These are phyloP conservation scores for Zaprionus vittiger DNA, from an alignment of 1,140 invertebrate species.

Conservation along the genomic window DNA sequence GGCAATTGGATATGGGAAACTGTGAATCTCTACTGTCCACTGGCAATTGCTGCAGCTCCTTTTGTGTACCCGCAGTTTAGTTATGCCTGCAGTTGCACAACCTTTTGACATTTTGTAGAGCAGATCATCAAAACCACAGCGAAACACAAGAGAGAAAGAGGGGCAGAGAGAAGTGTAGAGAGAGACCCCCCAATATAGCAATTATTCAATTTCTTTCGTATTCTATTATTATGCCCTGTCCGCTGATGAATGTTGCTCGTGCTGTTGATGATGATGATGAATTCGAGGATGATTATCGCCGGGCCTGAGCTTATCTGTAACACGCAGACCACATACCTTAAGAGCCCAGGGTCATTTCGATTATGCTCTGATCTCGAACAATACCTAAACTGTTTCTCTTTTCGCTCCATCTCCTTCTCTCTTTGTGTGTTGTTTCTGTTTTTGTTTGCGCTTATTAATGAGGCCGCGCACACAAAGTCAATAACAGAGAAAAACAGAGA, in stretches of 20 bases:
- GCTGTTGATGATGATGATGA: conserved; percentile 19
- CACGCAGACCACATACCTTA: conserved; percentile 11
- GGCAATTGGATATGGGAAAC: conserved; percentile 28
- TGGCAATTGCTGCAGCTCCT: not conserved
- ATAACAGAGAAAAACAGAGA: conserved; percentile 20
- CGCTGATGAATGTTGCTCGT: conserved; percentile 31
- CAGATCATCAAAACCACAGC: conserved; percentile 48
- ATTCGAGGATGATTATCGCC: conserved; percentile 22
- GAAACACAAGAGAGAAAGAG: conserved; percentile 33
- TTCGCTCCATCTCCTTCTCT: not conserved
- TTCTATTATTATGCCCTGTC: conserved; percentile 72
- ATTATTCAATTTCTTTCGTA: conserved; percentile 72
- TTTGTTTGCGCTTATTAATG: conserved; percentile 50
- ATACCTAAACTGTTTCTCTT: conserved; percentile 57
- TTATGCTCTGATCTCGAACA: conserved; percentile 62
- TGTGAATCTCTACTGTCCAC: not conserved
- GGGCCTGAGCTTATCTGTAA: conserved; percentile 21
- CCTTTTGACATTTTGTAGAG: conserved; percentile 64
- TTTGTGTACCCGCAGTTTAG: conserved; percentile 21
- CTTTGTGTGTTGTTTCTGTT: conserved; percentile 18
- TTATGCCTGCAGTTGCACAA: conserved; percentile 48
- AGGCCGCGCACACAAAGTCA: conserved; percentile 53
- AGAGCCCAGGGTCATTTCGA: conserved; percentile 68
- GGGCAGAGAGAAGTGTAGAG: not conserved
- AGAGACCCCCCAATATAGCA: conserved; percentile 14